Conservation (phyloP, 37 sponge, comb jelly and placozoan species). For the Aphrocallistes beatrix region DNA sequence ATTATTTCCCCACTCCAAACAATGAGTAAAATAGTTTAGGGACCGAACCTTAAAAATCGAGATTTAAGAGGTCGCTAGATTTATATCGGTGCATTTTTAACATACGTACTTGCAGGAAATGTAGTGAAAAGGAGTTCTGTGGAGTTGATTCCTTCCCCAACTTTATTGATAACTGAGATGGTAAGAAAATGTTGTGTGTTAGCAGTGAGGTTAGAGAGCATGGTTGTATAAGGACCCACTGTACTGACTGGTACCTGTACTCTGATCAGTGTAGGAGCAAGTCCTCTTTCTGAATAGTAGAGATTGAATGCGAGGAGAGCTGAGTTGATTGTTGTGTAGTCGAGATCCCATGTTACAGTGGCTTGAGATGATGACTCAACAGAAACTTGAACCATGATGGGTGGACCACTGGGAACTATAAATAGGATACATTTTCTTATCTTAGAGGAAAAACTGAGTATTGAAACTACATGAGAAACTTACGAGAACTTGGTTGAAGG, state of each 20-base stretch:
- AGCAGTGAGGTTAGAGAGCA: neutral
- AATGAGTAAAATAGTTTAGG: neutral
- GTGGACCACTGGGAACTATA: neutral
- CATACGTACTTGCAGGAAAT: neutral
- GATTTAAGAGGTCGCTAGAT: neutral
- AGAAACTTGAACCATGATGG: neutral
- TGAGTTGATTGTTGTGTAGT: neutral
- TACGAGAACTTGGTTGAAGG: too few relatives aligned
- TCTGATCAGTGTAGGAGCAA: neutral
- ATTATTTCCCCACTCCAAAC: neutral
- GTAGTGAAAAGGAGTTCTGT: neutral
- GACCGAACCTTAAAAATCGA: neutral
- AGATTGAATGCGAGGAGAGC: neutral
- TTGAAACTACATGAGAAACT: too few relatives aligned
- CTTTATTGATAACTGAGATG: neutral
- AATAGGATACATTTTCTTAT: too few relatives aligned
- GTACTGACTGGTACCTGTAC: neutral
- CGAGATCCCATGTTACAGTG: neutral
- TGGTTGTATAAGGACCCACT: neutral
- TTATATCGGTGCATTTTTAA: neutral
- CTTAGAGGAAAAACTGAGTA: too few relatives aligned
- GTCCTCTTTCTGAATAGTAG: neutral
- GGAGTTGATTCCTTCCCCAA: neutral
- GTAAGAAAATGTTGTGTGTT: neutral
- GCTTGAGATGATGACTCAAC: neutral